Percentiles rank a stretch among this genome's conserved stretches.
phyloP scores from a whole-genome alignment of 2,888 invertebrate genomes.

The Dione juno region DNA sequence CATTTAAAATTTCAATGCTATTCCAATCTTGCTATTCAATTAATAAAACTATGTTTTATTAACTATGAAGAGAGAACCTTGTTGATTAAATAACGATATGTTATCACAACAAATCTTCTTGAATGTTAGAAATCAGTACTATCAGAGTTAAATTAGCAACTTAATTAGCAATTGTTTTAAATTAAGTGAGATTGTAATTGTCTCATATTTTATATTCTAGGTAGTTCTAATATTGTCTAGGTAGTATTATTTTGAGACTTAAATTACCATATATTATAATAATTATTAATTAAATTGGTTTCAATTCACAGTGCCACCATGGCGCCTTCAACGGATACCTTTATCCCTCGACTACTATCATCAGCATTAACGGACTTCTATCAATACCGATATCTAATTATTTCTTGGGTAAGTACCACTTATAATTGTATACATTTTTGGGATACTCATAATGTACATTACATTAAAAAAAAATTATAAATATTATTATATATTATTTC shows the following conservation, averaged over 20 bases:
- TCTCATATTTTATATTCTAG: not conserved
- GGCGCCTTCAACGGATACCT: constrained; percentile 88
- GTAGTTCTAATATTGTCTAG: no score
- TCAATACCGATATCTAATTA: constrained; percentile 60
- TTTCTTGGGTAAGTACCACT: constrained; percentile 63
- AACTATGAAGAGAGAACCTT: not conserved
- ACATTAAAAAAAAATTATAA: no score
- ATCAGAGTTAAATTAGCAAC: no score
- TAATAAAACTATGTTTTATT: no score
- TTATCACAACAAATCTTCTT: no score
- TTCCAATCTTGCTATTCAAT: not conserved
- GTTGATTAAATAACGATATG: no score
- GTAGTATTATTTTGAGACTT: no score
- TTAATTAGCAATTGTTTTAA: no score
- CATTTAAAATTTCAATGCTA: not conserved
- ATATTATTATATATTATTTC: no score
- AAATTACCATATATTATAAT: not conserved
- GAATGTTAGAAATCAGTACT: no score
- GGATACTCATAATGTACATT: no score
- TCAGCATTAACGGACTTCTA: constrained; percentile 63
- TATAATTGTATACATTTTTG: not conserved
- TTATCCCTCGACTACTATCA: constrained; percentile 85
- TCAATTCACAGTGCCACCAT: constrained; percentile 90
- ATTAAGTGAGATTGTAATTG: no score
- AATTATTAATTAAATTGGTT: not conserved